These are phyloP conservation scores for Pimpla rufipes DNA, from an alignment of 2,888 invertebrate species.

Conservation along the genomic window DNA sequence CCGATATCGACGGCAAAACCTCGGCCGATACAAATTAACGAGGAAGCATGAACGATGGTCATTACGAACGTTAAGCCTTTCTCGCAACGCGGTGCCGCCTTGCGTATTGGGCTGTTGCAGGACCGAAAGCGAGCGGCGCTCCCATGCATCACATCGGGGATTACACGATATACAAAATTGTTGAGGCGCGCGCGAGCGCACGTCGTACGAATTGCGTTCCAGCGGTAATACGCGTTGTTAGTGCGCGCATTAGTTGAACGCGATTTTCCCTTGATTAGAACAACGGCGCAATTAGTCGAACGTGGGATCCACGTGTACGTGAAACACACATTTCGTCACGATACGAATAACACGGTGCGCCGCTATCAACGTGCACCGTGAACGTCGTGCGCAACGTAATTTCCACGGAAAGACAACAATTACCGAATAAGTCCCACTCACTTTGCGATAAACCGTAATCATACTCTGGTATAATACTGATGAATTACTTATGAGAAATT, in stretches of 20 bases:
- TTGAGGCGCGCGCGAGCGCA: slow-evolving; percentile 8
- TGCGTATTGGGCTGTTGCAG: not conserved
- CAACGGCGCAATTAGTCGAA: slow-evolving; percentile 57
- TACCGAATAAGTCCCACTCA: slow-evolving; percentile 43
- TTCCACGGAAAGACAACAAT: slow-evolving; percentile 62
- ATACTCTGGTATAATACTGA: not conserved
- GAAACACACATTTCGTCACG: slow-evolving; percentile 45
- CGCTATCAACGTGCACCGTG: too few relatives aligned
- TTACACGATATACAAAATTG: slow-evolving; percentile 45
- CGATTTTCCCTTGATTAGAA: slow-evolving; percentile 58
- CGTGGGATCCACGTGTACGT: slow-evolving; percentile 60
- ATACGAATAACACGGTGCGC: slow-evolving; percentile 38
- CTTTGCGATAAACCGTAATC: slow-evolving; percentile 7
- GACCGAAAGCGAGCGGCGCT: slow-evolving; percentile 37
- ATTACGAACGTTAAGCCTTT: slow-evolving; percentile 10
- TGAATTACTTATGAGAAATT: slow-evolving; percentile 51
- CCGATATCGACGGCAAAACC: slow-evolving; percentile 14
- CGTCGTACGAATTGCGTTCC: not conserved
- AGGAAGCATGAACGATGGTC: slow-evolving; percentile 10
- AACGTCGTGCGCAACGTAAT: slow-evolving; percentile 40
- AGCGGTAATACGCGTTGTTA: slow-evolving; percentile 7
- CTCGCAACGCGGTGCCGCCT: too few relatives aligned
- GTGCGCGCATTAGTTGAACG: not conserved
- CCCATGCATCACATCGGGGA: slow-evolving; percentile 37
- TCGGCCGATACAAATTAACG: slow-evolving; percentile 24